Conservation (phyloP, 2,888 invertebrate genomes). For the Callosobruchus maculatus region DNA sequence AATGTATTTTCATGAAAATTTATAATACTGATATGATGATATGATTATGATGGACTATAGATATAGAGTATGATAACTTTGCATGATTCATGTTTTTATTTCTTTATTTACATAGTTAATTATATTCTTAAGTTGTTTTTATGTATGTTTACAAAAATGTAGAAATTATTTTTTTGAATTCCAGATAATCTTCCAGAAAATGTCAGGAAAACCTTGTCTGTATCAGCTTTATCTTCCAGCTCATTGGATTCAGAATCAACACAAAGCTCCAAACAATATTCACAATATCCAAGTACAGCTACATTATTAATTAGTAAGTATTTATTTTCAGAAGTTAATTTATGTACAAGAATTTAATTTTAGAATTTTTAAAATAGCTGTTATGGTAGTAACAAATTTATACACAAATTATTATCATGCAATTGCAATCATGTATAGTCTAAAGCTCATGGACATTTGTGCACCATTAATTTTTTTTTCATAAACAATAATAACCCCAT, state of each 20-base stretch:
- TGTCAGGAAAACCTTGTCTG: slow-evolving; percentile 36
- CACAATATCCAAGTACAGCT: slow-evolving; percentile 44
- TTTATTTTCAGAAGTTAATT: background rate
- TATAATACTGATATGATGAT: no score
- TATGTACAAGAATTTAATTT: background rate
- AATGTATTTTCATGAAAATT: no score
- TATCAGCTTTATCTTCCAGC: slow-evolving; percentile 43
- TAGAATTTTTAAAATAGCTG: background rate
- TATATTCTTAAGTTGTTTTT: no score
- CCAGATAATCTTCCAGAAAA: slow-evolving; percentile 24
- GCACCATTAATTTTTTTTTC: background rate
- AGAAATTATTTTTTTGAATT: no score
- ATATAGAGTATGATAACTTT: no score
- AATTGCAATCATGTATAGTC: background rate
- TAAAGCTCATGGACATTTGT: background rate
- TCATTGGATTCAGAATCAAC: slow-evolving; percentile 46
- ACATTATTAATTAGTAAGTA: slow-evolving; percentile 33
- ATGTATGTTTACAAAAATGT: no score
- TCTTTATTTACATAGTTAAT: no score
- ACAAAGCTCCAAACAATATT: slow-evolving; percentile 43
- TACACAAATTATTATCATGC: background rate
- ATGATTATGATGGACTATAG: no score
- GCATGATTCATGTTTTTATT: no score
- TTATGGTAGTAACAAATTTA: background rate
- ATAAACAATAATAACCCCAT: background rate